phyloP scores from a whole-genome alignment of 2,888 invertebrate species.

The Himalopsyche tibetana region DNA sequence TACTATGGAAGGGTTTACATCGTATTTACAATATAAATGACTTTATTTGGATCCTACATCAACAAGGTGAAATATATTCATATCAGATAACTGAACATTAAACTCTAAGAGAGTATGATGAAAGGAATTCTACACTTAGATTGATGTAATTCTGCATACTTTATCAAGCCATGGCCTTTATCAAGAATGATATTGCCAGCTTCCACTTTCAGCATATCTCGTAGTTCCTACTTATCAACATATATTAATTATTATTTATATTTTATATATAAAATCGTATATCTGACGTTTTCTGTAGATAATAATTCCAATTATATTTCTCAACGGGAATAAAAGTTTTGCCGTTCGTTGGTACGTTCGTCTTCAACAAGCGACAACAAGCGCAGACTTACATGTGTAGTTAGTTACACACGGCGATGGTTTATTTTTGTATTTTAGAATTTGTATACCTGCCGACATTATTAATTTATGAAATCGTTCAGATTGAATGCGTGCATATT shows the following conservation, averaged over 20 bases:
- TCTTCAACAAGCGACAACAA: too few relatives aligned
- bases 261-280: not conserved
- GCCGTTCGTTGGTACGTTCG: too few relatives aligned
- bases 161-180: not conserved
- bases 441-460: too few relatives aligned
- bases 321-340: not conserved
- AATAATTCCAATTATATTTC: constrained; percentile 1
- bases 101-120: not conserved
- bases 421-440: too few relatives aligned
- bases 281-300: not conserved
- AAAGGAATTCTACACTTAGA: not conserved
- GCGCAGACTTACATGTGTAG: too few relatives aligned
- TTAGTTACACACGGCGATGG: too few relatives aligned
- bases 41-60: not conserved
- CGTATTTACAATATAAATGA: too few relatives aligned
- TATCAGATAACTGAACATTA: not conserved
- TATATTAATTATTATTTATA: not conserved
- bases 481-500: too few relatives aligned
- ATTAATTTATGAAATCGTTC: too few relatives aligned
- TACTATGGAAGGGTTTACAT: too few relatives aligned
- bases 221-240: not conserved
- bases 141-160: not conserved
- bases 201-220: not conserved
- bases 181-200: not conserved
- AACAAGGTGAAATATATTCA: not conserved